Conservation (phyloP, 2,888 invertebrate genomes). For the Steinernema scapterisci region DNA sequence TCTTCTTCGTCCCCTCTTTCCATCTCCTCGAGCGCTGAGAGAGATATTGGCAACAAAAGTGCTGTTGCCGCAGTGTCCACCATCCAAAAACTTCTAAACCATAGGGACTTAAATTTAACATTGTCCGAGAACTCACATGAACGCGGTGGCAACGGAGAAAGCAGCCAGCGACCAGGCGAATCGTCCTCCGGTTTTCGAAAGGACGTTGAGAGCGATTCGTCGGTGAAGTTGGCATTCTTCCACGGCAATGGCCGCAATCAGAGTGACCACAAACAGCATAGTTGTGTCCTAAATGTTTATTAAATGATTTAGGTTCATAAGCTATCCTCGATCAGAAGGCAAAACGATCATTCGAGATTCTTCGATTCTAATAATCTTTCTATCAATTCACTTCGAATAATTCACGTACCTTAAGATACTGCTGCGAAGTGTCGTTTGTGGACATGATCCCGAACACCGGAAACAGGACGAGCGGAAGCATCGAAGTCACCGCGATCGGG, state of each 20-base stretch:
- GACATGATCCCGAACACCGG: conserved; percentile 56
- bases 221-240: conserved; percentile 55
- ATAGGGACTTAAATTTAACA: neutral
- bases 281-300: conserved; percentile 50
- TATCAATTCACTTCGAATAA: neutral
- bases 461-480: conserved; percentile 55
- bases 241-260: conserved; percentile 53
- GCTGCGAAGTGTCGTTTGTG: conserved; percentile 46
- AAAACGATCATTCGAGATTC: no score
- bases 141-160: conserved; percentile 56
- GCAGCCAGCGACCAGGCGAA: conserved; percentile 55
- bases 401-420: conserved; percentile 52
- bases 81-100: conserved; percentile 62
- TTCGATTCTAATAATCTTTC: no score
- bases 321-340: conserved; percentile 35
- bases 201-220: conserved; percentile 52
- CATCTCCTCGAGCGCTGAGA: conserved; percentile 82
- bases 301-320: no score
- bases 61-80: conserved; percentile 73
- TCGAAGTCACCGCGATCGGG: conserved; percentile 55
- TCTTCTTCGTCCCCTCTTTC: conserved; percentile 7
- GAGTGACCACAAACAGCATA: conserved; percentile 52
- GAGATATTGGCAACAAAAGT: conserved; percentile 90
- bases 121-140: conserved; percentile 44
- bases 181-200: conserved; percentile 50